These are phyloP conservation scores for Panulirus ornatus DNA, from an alignment of 1,140 invertebrate genomes.

Conservation along the genomic window DNA sequence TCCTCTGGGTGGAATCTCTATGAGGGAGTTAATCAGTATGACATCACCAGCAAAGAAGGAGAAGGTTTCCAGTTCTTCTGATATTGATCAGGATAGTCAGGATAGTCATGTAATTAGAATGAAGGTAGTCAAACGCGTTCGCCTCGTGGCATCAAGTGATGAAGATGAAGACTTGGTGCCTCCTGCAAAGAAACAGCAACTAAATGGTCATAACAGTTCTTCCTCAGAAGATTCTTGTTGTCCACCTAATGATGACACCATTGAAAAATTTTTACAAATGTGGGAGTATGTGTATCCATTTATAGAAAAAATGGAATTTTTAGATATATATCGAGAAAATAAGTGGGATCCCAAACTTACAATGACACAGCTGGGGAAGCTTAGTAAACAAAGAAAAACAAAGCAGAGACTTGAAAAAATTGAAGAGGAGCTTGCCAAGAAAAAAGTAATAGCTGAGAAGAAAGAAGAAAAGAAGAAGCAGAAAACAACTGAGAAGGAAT, in stretches of 20 bases:
- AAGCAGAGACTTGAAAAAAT: constrained; percentile 15
- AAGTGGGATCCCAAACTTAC: constrained; percentile 53
- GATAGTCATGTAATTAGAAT: not conserved
- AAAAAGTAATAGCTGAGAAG: constrained; percentile 32
- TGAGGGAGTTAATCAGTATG: constrained; percentile 20
- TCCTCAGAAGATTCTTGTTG: constrained; percentile 17
- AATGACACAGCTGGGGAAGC: constrained; percentile 33
- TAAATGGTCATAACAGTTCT: constrained; percentile 39
- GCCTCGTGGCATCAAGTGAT: constrained; percentile 54
- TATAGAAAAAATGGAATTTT: constrained; percentile 63
- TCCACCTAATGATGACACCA: constrained; percentile 27
- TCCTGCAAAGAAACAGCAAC: constrained; percentile 49
- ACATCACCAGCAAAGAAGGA: not conserved
- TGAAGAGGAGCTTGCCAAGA: constrained; percentile 11
- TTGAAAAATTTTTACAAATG: constrained; percentile 56
- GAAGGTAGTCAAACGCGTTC: constrained; percentile 24
- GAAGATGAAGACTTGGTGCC: constrained; percentile 49
- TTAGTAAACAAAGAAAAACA: constrained; percentile 15
- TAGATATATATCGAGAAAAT: constrained; percentile 40
- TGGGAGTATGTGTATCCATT: constrained; percentile 49
- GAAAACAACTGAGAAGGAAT: constrained; percentile 24
- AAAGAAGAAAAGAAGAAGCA: constrained; percentile 41
- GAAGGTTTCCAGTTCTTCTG: not conserved
- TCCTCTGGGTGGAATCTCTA: constrained; percentile 25
- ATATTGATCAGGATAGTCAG: constrained; percentile 19